These are phyloP conservation scores for Enoplosus armatus DNA, from an alignment of 2,797 vertebrate genomes.

Conservation along the genomic window DNA sequence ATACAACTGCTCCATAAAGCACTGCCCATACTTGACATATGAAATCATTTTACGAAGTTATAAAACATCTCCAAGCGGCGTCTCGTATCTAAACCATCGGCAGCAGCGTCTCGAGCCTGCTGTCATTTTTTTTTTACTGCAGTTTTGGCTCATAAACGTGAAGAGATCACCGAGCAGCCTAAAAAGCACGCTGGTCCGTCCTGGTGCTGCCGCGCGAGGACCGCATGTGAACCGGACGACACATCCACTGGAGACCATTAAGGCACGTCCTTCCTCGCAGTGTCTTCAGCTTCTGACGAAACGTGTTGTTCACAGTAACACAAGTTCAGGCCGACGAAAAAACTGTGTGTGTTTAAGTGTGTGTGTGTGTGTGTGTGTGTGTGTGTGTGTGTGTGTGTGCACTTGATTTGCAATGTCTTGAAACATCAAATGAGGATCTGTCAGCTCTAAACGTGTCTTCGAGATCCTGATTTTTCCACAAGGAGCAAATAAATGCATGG, in stretches of 20 bases:
- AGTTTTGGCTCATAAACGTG: constrained; percentile 70
- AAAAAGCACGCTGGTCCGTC: constrained; percentile 51
- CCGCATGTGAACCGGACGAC: constrained; percentile 65
- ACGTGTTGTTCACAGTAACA: constrained; percentile 75
- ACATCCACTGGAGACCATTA: constrained; percentile 81
- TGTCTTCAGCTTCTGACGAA: constrained; percentile 66
- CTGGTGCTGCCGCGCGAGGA: constrained; percentile 44
- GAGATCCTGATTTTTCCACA: constrained; percentile 59
- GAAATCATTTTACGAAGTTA: constrained; percentile 75
- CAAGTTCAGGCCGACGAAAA: constrained; percentile 70
- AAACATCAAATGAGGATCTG: constrained; percentile 64
- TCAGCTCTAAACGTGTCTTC: constrained; percentile 57
- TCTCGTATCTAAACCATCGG: constrained; percentile 60
- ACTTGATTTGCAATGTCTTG: constrained; percentile 57
- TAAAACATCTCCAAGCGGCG: constrained; percentile 70
- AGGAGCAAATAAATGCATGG: constrained; percentile 70
- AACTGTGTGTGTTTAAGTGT: constrained; percentile 25
- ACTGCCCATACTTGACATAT: constrained; percentile 56
- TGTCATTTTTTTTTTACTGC: constrained; percentile 54
- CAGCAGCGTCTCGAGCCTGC: constrained; percentile 48
- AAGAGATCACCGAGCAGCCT: constrained; percentile 49
- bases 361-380: constrained; percentile 19
- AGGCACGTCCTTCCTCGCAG: constrained; percentile 82
- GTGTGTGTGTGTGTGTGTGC: constrained; percentile 41
- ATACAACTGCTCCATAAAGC: constrained; percentile 65